Evolutionary conservation across 2,797 vertebrate species (phyloP), one percentile per base, ranked within the genome.

Genomic region (Peromyscus eremicus): DNA sequence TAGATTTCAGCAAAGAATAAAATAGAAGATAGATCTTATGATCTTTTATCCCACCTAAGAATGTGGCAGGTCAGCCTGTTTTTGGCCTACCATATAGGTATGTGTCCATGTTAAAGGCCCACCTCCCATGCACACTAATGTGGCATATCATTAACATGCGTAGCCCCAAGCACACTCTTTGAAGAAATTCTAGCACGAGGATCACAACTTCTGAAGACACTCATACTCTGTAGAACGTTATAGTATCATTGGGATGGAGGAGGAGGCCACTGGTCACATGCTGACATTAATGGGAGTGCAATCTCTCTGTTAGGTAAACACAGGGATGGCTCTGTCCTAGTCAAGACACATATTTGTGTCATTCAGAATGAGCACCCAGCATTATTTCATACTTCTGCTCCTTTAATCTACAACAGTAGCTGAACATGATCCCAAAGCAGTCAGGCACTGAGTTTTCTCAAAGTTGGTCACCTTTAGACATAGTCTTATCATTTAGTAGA

Each of bases 391-490:
- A 89, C 8, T 37, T 11, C 55, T 89, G 14, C 11, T 85, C 68
- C 68, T 91, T 92, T 64, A 49, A 95, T 77, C 75, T n/a, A 52
- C 21, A 85, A 29, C 21, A 25, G 46, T 82, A 62, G 34, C 25
- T 46, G 91, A 57, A 29, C 43, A 8, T n/a, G 57, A 17, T 92
- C 12, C 21, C 16, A 2, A 81, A n/a, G 23, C 85, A 71, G 16
- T n/a, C 68, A 85, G 46, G 1, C 19, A 25, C 19, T 66, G 2
- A 40, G 49, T 68, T 77, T 89, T 73, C 73, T 95, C 86, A 68
- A 34, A 79, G 10, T 25, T 89, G 82, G 29, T 68, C 55, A 64
- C 71, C 94, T 94, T 91, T 81, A 89, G 49, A 71, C 49, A 70
- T 62, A 86, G 43, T 43, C 87, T 91, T 85, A 55, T 88, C 49